Evolutionary conservation across 2,888 invertebrate species (phyloP), one percentile per base, ranked within the genome.

Genomic region (Mechanitis mazaeus): DNA sequence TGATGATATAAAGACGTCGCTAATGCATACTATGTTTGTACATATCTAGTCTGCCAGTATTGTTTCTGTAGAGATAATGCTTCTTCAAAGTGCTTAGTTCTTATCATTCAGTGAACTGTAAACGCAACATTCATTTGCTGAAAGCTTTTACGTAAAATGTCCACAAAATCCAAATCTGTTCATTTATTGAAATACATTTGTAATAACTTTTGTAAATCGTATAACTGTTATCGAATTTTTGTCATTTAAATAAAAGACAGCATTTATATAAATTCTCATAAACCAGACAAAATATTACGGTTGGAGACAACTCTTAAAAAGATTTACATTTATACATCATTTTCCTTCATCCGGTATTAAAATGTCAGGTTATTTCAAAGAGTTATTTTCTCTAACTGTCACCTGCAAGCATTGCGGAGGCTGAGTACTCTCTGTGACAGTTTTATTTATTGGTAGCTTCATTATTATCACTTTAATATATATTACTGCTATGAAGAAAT

Each of bases 401-500:
- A 50, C 31, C 28, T 50, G 50, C 50, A 50, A 50, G 50, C 50
- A 50, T n/a, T 31, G 50, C 50, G 50, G 47, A 50, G 50, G 50
- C 50, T 7, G 50, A 50, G 28, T 31, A 50, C 64, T 50, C 54
- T 61, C 56, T 45, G 47, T 38, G 56, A 42, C 47, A 56, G 58
- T 28, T 54, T 54, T 46, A 62, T n/a, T 58, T 58, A 20, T 53
- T 54, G 38, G 66, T 66, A 66, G 66, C 64, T 62, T 64, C 64
- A 66, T 61, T 57, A 35, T 45, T 1, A 54, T 54, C 20, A 56
- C 45, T 45, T 54, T 58, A 45, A 53, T 50, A 7, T 11, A 47
- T 38, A 53, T 50, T 31, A 50, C 50, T 2, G 9, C 28, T 2
- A 50, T 50, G 7, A 31, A 11, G 31, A 1, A 50, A 7, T 31